Base-by-base conservation (phyloP, 2,113 vertebrate genomes). In the Indicator maculatus region DNA sequence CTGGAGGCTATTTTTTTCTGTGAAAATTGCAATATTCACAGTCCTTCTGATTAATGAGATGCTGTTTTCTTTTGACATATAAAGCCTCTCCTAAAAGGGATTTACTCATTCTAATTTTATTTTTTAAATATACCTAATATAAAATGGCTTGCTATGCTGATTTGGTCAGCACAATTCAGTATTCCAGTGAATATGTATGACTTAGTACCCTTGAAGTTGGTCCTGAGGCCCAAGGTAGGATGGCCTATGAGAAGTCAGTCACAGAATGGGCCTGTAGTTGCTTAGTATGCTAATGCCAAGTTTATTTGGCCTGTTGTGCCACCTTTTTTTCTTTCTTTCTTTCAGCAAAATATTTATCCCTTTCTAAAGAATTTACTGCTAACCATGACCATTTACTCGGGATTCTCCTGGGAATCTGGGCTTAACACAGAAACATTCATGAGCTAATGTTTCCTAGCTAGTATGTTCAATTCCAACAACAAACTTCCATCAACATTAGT, bases 261-360 rank as follows among this genome's bases (percentile, higher is more conserved):
- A 55, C 36, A 85, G 55, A 65, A 59, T 10, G 28, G 13, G 3
- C 63, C 33, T 41, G 15, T 59, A 61, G 26, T 38, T 39, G 39
- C 39, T 61, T 12, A 39, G 8, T 63, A 86, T 41, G 26, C 2
- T 28, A 2, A 0, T 30, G 23, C 5, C 50, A 85, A 58, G 9
- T 71, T 45, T 88, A n/a, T 23, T 13, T 1, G 0, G 3, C 10
- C 31, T n/a, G 11, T 4, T 72, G 16, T 17, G 14, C 9, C 5
- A 17, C n/a, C 19, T 77, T 83, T 83, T 58, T 21, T 50, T 8
- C 31, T 77, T 47, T 8, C 31, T 77, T 47, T 64, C 31, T 45
- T 91, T 78, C 38, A 71, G 6, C 75, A 58, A 95, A 88, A 58
- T 6, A 55, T 63, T 58, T 78, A 47, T 83, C 81, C 4, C 12